Evolutionary conservation across 1,140 invertebrate genomes (phyloP), one percentile per base, ranked within the genome.

Genomic region (Wasmannia auropunctata): DNA sequence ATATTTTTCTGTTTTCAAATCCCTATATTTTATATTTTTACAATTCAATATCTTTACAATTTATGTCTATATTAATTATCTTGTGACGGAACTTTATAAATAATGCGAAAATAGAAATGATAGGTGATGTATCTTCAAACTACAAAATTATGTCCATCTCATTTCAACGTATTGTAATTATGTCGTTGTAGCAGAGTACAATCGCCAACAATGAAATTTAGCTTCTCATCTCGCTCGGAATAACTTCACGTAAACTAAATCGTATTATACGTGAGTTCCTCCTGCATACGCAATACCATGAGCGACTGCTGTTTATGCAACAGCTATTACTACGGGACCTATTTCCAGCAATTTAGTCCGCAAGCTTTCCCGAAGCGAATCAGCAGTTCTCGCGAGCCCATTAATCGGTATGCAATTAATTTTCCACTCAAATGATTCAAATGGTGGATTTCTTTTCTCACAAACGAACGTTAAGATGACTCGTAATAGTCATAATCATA

Each of bases 371-470:
- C 51, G n/a, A n/a, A 69, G 22, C 31, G 22, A 81, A 81, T 81
- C 65, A 34, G 11, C 37, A 58, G 7, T 19, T n/a, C 51, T 43
- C 49, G 25, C 34, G 49, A 70, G 22, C 6, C 51, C 19, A 22
- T 43, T 83, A 83, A 81, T 81, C 51, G 51, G 16, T 19, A 19
- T 7, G 49, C 25, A 85, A 89, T 89, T 89, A 86, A 88, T 76
- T 75, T 75, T 77, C 54, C 56, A 56, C 0, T 31, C 37, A 28
- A n/a, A 28, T 8, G 10, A 75, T 49, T 10, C 25, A 1, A 22
- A 43, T 16, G 4, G 7, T 7, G 31, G 2, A 80, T 6, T 69
- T 56, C 5, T 72, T 43, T 72, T 74, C 22, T 70, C 34, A 74
- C n/a, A 25, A 49, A 19, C 22, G n/a, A 67, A 19, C 25, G 14